These are phyloP conservation scores for Pterocles gutturalis DNA, from an alignment of 2,113 vertebrate species.

Conservation along the genomic window DNA sequence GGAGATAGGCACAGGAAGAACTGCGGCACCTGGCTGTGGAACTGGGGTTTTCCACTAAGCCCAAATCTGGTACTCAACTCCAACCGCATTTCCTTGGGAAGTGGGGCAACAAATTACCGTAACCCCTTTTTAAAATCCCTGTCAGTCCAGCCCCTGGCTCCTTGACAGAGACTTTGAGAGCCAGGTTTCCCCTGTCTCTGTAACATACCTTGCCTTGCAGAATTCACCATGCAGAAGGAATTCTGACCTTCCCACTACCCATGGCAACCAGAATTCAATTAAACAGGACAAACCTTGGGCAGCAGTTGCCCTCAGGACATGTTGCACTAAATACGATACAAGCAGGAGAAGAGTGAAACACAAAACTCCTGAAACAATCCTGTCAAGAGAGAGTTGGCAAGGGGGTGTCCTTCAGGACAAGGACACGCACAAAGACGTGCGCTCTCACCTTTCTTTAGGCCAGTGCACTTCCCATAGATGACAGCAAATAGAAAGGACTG, in stretches of 20 bases:
- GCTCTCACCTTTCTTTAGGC: background rate
- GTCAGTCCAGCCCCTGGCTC: background rate
- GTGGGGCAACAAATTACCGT: background rate
- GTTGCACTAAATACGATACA: background rate
- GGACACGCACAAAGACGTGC: background rate
- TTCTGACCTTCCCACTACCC: background rate
- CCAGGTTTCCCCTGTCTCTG: background rate
- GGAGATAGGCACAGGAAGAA: background rate
- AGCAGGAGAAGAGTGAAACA: conserved; percentile 28
- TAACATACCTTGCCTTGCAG: background rate
- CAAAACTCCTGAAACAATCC: background rate
- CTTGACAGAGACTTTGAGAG: background rate
- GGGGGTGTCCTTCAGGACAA: background rate
- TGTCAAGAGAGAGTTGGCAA: background rate
- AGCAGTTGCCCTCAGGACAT: background rate
- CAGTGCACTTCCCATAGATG: background rate
- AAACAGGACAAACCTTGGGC: background rate
- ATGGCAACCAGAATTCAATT: conserved; percentile 7
- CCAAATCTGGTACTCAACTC: background rate
- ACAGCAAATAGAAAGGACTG: background rate
- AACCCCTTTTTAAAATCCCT: background rate
- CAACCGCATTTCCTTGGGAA: background rate
- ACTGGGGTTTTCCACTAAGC: background rate
- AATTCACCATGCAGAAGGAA: background rate
- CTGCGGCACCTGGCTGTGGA: background rate